These are phyloP conservation scores for Drosophila neocordata DNA, from an alignment of 1,140 invertebrate genomes.

Conservation along the genomic window DNA sequence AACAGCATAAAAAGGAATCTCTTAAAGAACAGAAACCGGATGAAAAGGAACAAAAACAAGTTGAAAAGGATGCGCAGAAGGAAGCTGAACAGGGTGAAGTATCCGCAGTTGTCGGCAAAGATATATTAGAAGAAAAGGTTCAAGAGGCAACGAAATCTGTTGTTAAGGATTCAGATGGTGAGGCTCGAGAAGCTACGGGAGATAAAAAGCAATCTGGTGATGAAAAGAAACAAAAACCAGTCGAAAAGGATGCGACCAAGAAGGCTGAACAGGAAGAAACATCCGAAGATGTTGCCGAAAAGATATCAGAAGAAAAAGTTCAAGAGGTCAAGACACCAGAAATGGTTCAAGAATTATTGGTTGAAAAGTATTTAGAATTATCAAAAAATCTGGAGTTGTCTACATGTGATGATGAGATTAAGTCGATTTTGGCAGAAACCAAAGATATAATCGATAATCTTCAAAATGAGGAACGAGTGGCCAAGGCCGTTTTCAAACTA, in stretches of 20 bases:
- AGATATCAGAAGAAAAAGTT: conserved; percentile 2
- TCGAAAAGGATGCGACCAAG: conserved; percentile 2
- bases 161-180: conserved; percentile 1
- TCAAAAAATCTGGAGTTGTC: conserved; percentile 4
- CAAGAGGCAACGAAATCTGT: not conserved
- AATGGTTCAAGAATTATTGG: not conserved
- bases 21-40: conserved; percentile 17
- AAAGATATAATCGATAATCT: conserved; percentile 50
- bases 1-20: no score
- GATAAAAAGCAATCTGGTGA: not conserved
- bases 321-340: not conserved
- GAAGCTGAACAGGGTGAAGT: conserved; percentile 19
- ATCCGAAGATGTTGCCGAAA: conserved; percentile 11
- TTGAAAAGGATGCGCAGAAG: conserved; percentile 3
- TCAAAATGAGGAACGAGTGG: conserved; percentile 30
- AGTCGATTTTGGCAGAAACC: conserved; percentile 22
- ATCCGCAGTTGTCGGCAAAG: conserved; percentile 29
- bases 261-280: conserved; percentile 7
- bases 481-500: conserved; percentile 67
- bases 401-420: conserved; percentile 1
- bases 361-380: conserved; percentile 6
- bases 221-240: conserved; percentile 8
- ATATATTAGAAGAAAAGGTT: conserved; percentile 23
- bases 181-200: conserved; percentile 1
- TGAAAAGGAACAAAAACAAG: conserved; percentile 11